Conservation (phyloP, 2,797 vertebrate genomes). For the Uromys caudimaculatus region DNA sequence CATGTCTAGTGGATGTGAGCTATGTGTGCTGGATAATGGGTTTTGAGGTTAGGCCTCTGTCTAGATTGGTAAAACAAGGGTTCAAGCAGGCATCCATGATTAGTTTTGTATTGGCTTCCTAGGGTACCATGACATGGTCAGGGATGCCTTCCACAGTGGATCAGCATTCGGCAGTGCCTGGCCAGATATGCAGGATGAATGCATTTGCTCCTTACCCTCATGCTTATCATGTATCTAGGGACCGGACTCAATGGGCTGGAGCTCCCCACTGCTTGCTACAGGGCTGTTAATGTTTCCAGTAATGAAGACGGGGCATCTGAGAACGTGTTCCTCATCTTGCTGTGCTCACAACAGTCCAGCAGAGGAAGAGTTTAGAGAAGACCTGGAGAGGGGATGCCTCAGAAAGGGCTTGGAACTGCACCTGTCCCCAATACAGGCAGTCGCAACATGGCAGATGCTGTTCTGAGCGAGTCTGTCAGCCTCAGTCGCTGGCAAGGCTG, state of each 20-base stretch:
- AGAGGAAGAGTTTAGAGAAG: background rate
- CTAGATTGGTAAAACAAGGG: background rate
- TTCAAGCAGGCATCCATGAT: background rate
- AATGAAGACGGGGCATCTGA: background rate
- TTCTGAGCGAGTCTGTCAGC: slow-evolving; percentile 66
- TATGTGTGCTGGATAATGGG: background rate
- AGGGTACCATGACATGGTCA: background rate
- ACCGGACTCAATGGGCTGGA: background rate
- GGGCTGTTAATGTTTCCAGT: background rate
- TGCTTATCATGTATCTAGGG: background rate
- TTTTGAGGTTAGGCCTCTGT: background rate
- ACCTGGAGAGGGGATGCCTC: slow-evolving; percentile 23
- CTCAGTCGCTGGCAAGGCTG: slow-evolving; percentile 53
- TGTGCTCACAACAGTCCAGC: background rate
- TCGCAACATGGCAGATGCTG: slow-evolving; percentile 70
- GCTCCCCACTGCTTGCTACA: background rate
- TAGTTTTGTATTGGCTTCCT: background rate
- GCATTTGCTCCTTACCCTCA: background rate
- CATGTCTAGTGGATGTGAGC: background rate
- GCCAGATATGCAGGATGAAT: background rate
- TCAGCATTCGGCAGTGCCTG: background rate
- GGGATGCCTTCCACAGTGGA: background rate
- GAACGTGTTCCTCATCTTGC: background rate
- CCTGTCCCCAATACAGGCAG: slow-evolving; percentile 54
- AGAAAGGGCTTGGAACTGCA: background rate